phyloP scores from a whole-genome alignment of 2,797 vertebrate genomes.

The Acestrorhynchus altus region DNA sequence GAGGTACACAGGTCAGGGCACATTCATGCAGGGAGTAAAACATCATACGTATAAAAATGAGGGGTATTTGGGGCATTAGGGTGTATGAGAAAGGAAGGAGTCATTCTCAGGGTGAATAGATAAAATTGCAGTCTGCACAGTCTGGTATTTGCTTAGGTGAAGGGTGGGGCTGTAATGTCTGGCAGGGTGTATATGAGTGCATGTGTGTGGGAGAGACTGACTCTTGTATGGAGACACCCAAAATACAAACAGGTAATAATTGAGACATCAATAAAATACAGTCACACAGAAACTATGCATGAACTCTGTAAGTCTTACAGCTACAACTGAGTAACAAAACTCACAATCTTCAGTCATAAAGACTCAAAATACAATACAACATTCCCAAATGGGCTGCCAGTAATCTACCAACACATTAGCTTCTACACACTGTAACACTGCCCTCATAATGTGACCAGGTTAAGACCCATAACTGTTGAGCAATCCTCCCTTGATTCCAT shows the following conservation, averaged over 20 bases:
- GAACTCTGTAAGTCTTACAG: neutral
- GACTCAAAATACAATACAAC: no score
- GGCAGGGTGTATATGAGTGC: neutral
- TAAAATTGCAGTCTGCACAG: constrained; percentile 6
- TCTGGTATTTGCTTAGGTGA: neutral
- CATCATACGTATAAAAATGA: neutral
- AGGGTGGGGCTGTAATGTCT: neutral
- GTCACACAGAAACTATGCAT: neutral
- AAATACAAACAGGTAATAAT: neutral
- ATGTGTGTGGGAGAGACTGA: neutral
- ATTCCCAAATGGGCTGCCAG: no score
- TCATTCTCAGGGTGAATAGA: constrained; percentile 26
- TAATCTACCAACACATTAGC: neutral
- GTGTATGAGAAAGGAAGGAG: neutral
- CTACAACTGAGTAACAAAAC: neutral
- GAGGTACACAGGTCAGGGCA: neutral
- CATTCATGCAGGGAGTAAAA: constrained; percentile 21
- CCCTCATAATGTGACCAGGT: neutral
- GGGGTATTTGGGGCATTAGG: neutral
- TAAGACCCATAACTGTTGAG: neutral
- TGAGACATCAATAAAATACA: neutral
- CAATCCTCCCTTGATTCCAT: neutral
- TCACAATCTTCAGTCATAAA: neutral
- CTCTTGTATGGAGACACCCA: neutral
- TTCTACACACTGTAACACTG: neutral